phyloP scores from a whole-genome alignment of 1,140 invertebrate genomes.

The Euwallacea similis region DNA sequence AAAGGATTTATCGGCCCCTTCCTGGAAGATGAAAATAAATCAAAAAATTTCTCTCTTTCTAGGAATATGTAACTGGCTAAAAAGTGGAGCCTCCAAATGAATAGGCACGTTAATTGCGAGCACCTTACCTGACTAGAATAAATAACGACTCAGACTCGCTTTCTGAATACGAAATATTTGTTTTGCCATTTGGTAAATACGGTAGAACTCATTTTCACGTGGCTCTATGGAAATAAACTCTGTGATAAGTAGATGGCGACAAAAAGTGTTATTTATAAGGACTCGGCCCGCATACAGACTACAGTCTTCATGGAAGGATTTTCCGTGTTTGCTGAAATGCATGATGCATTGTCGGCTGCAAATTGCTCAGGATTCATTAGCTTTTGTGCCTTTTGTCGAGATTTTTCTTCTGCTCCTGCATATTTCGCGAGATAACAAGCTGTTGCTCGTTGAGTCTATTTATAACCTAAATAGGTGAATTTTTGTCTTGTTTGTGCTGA shows the following conservation, averaged over 20 bases:
- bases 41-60: no score
- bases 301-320: neutral
- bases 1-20: no score
- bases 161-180: conserved; percentile 36
- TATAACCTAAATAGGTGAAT: no score
- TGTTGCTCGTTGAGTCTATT: no score
- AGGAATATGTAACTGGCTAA: no score
- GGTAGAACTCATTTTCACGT: conserved; percentile 29
- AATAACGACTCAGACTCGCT: conserved; percentile 10
- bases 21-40: no score
- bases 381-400: no score
- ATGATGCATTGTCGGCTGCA: conserved; percentile 1
- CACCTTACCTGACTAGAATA: conserved; percentile 25
- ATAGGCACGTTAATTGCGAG: conserved; percentile 33
- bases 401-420: no score
- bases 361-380: neutral
- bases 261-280: conserved; percentile 31
- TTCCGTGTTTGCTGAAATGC: conserved; percentile 16
- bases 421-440: no score
- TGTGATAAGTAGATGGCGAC: conserved; percentile 30
- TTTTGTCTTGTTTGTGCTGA: no score
- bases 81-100: conserved; percentile 11
- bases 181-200: conserved; percentile 31
- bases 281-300: conserved; percentile 15
- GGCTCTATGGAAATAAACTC: conserved; percentile 28